Evolutionary conservation across 2,797 vertebrate species (phyloP), one percentile per base, ranked within the genome.

Genomic region (Pristis pectinata): DNA sequence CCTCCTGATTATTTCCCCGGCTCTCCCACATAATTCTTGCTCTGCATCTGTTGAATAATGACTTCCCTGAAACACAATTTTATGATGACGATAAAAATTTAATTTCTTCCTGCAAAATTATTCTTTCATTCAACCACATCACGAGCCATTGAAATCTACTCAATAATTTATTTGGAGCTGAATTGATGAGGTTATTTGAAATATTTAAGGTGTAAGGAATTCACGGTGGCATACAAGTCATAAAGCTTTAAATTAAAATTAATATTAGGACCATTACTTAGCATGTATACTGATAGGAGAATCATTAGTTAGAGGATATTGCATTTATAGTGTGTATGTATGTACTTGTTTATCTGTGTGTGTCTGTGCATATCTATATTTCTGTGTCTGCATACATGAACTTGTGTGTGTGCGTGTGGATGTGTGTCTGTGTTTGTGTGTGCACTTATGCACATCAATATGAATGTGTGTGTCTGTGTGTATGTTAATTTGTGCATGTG

Each of bases 221-320:
- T 91, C 59, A 37, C 59, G 64, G 59, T 64, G 87, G 92, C 41
- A 10, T 4, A 17, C 13, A 74, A 30, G 37, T 67, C 56, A 19
- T 22, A 56, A 76, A 94, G 49, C 87, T 67, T 91, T 91, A 34
- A 30, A 94, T 53, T 76, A 56, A 44, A 76, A 94, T 94, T 41
- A 67, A 91, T 76, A 44, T 53, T 27, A 5, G 41, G 74, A 8
- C 67, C 17, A 92, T 53, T 74, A 76, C 6, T 94, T 76, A 74
- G 44, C 92, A 53, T 56, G 7, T 53, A n/a, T 22, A 0, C 24
- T 49, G 70, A 44, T 11, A 30, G 17, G 27, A 49, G 44, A 74
- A 30, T 74, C 72, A 53, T 76, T 94, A 44, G 41, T 34, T 53
- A 15, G 24, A 6, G 49, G 1, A 76, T 76, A 3, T 34, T 34